A percentile compares a stretch with the other conserved stretches of the same genome.
Evolutionary conservation across 2,888 invertebrate species (phyloP).

Genomic region (Thymelicus acteon): DNA sequence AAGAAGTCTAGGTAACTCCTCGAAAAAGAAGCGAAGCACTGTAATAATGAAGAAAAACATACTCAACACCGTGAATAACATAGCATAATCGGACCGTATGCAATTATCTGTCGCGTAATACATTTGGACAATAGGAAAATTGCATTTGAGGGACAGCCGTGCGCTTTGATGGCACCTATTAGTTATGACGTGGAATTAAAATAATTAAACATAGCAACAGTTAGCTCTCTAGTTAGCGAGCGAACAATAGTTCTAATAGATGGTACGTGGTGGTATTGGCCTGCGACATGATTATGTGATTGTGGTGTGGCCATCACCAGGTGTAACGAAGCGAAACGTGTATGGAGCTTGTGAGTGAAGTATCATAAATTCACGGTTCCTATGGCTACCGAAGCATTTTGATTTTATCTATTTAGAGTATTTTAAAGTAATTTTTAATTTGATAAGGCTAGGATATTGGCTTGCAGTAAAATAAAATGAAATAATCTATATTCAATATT

Average conservation of each 20-base stretch:
- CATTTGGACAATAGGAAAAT: constrained; percentile 26
- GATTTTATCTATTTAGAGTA: background rate
- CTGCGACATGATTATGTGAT: constrained; percentile 34
- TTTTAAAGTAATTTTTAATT: background rate
- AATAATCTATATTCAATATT: no score
- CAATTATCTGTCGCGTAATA: background rate
- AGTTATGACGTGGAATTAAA: constrained; percentile 53
- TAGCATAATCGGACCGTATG: no score
- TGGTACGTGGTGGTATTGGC: constrained; percentile 7
- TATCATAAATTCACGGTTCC: background rate
- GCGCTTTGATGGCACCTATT: constrained; percentile 30
- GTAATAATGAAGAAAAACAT: no score
- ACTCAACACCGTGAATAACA: no score
- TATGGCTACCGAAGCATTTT: background rate
- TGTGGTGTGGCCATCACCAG: constrained; percentile 18
- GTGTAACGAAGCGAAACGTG: constrained; percentile 25
- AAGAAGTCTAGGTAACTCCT: no score
- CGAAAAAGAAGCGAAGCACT: no score
- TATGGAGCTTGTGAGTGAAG: background rate
- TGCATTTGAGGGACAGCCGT: constrained; percentile 32
- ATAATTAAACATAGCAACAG: constrained; percentile 50
- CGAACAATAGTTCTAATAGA: constrained; percentile 13
- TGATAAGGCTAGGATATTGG: no score
- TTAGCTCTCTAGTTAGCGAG: constrained; percentile 39
- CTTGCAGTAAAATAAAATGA: no score